Evolutionary conservation across 2,113 vertebrate genomes (phyloP), one percentile per base, ranked within the genome.

Genomic region (Dicrurus megarhynchus): DNA sequence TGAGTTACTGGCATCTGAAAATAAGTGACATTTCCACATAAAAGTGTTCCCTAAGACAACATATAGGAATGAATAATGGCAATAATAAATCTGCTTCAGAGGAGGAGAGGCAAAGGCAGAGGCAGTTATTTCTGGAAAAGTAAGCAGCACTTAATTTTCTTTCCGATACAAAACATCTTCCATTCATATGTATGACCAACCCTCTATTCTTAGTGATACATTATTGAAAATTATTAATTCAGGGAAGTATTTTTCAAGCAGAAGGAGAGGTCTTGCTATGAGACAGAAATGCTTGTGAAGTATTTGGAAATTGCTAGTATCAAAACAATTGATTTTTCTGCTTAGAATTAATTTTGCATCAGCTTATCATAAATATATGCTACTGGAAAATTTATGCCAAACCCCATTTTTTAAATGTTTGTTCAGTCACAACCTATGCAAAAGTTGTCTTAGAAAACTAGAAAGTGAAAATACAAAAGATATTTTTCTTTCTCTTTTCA

Each of bases 21-120:
- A 90, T 94, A 94, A 95, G 85, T 92, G 90, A 84, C 88, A 93
- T 84, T 97, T 93, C 68, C 73, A 75, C 64, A 81, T 93, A 78
- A 81, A 95, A 96, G 32, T 87, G 49, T 71, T 90, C 73, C 61
- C 69, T 75, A 61, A 86, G 83, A 95, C 83, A 90, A 84, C 49
- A 49, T 57, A 22, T 37, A 30, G 60, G 76, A 93, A 93, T 93
- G 68, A 96, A 60, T 93, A 94, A 96, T 90, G 68, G 41, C 59
- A 78, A 90, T 75, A 84, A 96, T 96, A 96, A 95, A 96, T 96
- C 69, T 89, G 49, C 42, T 78, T 89, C 56, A 44, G 52, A 84
- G 65, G 55, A 85, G 32, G 21, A 94, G 65, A 87, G 77, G 64
- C 11, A 14, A 61, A 87, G 44, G 82, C 35, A 94, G 56, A 87